Evolutionary conservation across 2,888 invertebrate species (phyloP), one percentile per base, ranked within the genome.

Genomic region (Leptinotarsa haldemani): DNA sequence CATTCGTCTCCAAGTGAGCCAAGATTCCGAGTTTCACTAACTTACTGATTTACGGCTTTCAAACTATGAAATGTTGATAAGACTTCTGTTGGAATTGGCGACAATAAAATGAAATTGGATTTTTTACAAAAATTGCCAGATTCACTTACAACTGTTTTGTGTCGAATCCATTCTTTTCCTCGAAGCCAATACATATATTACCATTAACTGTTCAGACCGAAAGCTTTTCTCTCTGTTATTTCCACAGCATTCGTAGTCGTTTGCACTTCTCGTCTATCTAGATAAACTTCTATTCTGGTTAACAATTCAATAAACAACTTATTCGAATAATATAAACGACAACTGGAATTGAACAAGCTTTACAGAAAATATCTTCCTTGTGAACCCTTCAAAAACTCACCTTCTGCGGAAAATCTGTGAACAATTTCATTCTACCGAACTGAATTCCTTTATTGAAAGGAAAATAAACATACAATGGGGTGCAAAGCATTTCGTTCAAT

Each of bases 21-120:
- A 63, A 48, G 65, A 71, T 71, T 66, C 65, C 65, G 70, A 69
- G 69, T 79, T 76, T 80, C 79, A 81, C 81, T 82, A 83, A 84
- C 83, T 79, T 78, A 80, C 82, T 85, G 86, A 86, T 86, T 85
- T 87, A 86, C 88, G 80, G 84, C 86, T 78, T 82, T 82, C 80
- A 82, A 84, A 86, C 87, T 86, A 82, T 87, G 87, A 82, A 88
- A 89, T 82, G 86, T 85, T 85, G 89, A 90, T 83, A 88, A 89
- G 80, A 83, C 84, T 80, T 86, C 86, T 83, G 85, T 85, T 73
- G 84, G 86, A 88, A 89, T 88, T 82, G 84, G 80, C 79, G 83
- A 82, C 84, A 84, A 86, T 87, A 86, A 87, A 87, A 86, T 79
- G 85, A 82, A 86, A 86, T 86, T 86, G 86, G 83, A 84, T 87